These are phyloP conservation scores for Drosophila trapezifrons DNA, from an alignment of 1,140 invertebrate genomes.

Conservation along the genomic window DNA sequence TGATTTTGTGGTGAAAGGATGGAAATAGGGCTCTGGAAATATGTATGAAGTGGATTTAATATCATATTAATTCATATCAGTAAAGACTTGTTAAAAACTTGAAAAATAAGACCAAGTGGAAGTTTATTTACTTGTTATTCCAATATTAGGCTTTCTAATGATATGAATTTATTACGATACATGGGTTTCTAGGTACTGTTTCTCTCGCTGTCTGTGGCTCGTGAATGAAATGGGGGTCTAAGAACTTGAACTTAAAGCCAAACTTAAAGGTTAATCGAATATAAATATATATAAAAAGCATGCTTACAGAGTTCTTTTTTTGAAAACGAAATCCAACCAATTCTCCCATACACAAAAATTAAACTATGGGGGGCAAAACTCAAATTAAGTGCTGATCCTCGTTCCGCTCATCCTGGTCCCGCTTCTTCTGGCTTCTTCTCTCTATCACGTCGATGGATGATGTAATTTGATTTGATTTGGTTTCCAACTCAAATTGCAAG, in stretches of 20 bases:
- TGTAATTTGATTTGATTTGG: conserved; percentile 42
- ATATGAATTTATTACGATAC: neutral
- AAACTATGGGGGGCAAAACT: conserved; percentile 77
- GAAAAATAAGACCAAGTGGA: no score
- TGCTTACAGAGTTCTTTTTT: conserved; percentile 83
- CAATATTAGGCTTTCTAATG: neutral
- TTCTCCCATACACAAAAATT: conserved; percentile 58
- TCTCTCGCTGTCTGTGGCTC: conserved; percentile 1
- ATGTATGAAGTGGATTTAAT: neutral
- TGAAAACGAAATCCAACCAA: conserved; percentile 82
- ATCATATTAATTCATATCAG: neutral
- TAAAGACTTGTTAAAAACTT: no score
- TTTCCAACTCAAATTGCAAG: conserved; percentile 61
- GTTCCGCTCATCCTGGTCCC: conserved; percentile 25
- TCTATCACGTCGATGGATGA: conserved; percentile 25
- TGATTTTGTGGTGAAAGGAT: neutral
- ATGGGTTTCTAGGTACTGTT: neutral
- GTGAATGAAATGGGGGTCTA: conserved; percentile 16
- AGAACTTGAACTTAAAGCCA: conserved; percentile 11
- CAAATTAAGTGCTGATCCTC: conserved; percentile 71
- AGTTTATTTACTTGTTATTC: no score
- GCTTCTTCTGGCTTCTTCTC: neutral
- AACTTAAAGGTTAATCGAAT: conserved; percentile 43
- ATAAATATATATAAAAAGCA: conserved; percentile 70
- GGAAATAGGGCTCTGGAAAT: neutral